These are phyloP conservation scores for Ferdinandea cuprea DNA, from an alignment of 2,888 invertebrate genomes.

Conservation along the genomic window DNA sequence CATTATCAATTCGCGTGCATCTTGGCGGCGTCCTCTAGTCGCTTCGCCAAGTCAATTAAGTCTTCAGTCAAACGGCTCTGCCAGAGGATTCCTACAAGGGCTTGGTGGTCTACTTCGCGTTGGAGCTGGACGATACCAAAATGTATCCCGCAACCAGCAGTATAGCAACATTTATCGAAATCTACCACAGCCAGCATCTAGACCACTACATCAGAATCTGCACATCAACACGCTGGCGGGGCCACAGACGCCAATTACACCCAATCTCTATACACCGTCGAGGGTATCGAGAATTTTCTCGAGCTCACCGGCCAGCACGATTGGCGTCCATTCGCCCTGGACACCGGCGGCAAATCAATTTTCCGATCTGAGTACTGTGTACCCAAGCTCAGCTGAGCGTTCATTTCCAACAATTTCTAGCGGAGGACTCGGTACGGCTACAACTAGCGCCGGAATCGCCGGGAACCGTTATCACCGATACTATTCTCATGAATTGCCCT, in stretches of 20 bases:
- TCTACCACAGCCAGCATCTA: conserved; percentile 79
- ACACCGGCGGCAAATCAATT: conserved; percentile 88
- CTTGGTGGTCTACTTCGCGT: conserved; percentile 80
- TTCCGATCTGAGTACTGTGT: conserved; percentile 94
- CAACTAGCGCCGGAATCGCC: conserved; percentile 84
- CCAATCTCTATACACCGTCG: conserved; percentile 82
- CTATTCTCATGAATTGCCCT: conserved; percentile 89
- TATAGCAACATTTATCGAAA: conserved; percentile 79
- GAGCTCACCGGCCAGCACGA: conserved; percentile 87
- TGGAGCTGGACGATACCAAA: conserved; percentile 80
- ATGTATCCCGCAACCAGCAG: conserved; percentile 78
- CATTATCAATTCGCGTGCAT: conserved; percentile 85
- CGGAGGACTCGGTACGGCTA: conserved; percentile 77
- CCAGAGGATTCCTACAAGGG: conserved; percentile 84
- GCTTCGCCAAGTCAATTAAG: conserved; percentile 88
- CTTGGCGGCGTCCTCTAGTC: conserved; percentile 87
- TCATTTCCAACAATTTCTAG: conserved; percentile 91
- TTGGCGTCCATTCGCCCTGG: conserved; percentile 85
- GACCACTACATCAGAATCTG: conserved; percentile 79
- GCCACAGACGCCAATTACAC: conserved; percentile 75
- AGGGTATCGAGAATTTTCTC: conserved; percentile 85
- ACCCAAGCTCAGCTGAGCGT: conserved; percentile 90
- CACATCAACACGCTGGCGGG: conserved; percentile 82
- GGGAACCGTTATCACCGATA: conserved; percentile 83
- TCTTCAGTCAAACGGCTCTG: conserved; percentile 86